Percentiles rank a stretch among this genome's conserved stretches.
Conservation (phyloP, 2,797 vertebrate genomes). For the Pseudochirops cupreus region DNA sequence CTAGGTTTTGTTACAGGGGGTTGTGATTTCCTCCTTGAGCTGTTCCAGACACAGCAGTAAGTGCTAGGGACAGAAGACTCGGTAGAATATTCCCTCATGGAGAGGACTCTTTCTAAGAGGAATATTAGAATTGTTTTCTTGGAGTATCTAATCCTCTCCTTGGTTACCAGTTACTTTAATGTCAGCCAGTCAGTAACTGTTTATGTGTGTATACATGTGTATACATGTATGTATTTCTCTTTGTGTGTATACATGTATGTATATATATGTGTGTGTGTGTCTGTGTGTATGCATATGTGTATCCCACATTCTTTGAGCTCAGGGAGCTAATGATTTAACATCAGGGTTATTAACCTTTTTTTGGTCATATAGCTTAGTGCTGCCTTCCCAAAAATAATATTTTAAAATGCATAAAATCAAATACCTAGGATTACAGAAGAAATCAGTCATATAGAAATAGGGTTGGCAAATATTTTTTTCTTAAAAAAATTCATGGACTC, state of each 20-base stretch:
- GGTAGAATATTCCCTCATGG: background rate
- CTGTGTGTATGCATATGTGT: background rate
- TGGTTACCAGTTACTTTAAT: background rate
- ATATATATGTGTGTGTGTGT: too few species aligned
- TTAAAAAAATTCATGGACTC: background rate
- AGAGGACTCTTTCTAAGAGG: slow-evolving; percentile 22
- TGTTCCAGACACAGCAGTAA: background rate
- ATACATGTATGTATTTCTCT: accelerated
- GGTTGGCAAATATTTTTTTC: background rate
- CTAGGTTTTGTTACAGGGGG: background rate
- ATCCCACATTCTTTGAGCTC: background rate
- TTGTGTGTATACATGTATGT: too few species aligned
- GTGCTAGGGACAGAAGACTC: background rate
- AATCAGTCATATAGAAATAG: background rate
- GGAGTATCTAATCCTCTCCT: background rate
- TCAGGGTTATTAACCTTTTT: background rate
- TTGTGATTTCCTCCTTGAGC: slow-evolving; percentile 53
- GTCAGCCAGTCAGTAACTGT: background rate
- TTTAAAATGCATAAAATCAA: background rate
- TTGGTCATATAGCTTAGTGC: background rate
- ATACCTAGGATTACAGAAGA: background rate
- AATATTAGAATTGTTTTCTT: background rate
- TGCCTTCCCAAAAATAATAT: background rate
- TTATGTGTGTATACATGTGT: background rate
- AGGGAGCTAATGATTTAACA: too few species aligned